Evolutionary conservation across 2,888 invertebrate genomes (phyloP).

Genomic region (Taphrorychus bicolor): DNA sequence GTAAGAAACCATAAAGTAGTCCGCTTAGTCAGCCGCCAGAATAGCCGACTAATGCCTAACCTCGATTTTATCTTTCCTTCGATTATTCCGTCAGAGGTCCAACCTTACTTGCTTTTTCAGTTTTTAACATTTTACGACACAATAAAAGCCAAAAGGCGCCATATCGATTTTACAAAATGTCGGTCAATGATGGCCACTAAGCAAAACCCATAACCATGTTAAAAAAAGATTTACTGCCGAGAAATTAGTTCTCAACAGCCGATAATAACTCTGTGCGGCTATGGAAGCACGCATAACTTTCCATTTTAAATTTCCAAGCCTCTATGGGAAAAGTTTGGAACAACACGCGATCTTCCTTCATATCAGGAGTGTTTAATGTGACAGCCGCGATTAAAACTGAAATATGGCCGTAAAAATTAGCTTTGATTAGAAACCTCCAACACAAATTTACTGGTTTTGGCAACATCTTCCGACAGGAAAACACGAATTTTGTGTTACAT

Average conservation of each 20-base stretch:
- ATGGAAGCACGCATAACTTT: not conserved
- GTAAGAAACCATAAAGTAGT: not conserved
- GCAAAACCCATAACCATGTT: not conserved
- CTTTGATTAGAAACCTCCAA: no score
- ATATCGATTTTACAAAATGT: not conserved
- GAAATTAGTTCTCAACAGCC: not conserved
- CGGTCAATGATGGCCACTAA: not conserved
- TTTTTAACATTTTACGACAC: no score
- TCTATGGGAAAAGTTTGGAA: not conserved
- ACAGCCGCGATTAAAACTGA: not conserved
- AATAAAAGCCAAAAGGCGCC: not conserved
- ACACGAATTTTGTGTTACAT: no score
- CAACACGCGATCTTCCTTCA: not conserved
- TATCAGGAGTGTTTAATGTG: not conserved
- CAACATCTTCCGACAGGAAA: no score
- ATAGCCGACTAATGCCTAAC: not conserved
- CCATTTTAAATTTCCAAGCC: not conserved
- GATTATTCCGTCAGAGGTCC: no score
- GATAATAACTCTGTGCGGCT: not conserved
- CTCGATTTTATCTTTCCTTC: not conserved
- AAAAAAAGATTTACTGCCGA: not conserved
- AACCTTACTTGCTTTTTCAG: no score
- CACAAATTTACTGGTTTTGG: no score
- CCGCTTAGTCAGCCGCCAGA: not conserved
- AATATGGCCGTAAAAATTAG: not conserved